phyloP scores from a whole-genome alignment of 2,797 vertebrate species.

The Borostomias antarcticus region DNA sequence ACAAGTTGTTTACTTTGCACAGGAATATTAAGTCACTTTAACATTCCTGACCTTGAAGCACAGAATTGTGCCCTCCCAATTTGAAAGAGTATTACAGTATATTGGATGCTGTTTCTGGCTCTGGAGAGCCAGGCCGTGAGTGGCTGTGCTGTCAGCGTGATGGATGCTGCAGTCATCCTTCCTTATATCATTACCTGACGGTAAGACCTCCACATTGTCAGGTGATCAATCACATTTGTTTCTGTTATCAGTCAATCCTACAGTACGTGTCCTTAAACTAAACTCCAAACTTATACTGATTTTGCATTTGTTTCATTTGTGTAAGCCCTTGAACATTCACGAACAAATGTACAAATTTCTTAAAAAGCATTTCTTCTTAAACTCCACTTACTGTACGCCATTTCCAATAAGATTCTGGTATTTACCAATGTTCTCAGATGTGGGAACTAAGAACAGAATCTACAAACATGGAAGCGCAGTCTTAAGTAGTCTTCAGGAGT shows the following conservation, averaged over 20 bases:
- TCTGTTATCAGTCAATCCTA: constrained; percentile 1
- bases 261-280: neutral
- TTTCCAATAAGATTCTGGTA: too few species aligned
- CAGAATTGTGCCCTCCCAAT: neutral
- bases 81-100: constrained; percentile 2
- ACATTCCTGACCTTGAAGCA: constrained; percentile 12
- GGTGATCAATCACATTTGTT: constrained; percentile 3
- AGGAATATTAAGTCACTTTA: neutral
- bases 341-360: too few species aligned
- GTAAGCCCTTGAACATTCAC: constrained; percentile 48
- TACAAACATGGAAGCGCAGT: too few species aligned
- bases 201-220: neutral
- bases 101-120: constrained; percentile 4
- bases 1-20: neutral
- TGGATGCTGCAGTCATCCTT: neutral
- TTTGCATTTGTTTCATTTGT: constrained; percentile 31
- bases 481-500: too few species aligned
- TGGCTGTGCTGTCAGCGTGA: constrained; percentile 7
- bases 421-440: too few species aligned
- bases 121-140: neutral
- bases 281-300: constrained; percentile 28
- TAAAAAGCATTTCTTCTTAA: too few species aligned
- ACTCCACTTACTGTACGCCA: too few species aligned
- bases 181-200: constrained; percentile 2
- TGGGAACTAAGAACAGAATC: too few species aligned